Evolutionary conservation across 1,140 invertebrate species (phyloP).

Genomic region (Panagrolaimus sp.): DNA sequence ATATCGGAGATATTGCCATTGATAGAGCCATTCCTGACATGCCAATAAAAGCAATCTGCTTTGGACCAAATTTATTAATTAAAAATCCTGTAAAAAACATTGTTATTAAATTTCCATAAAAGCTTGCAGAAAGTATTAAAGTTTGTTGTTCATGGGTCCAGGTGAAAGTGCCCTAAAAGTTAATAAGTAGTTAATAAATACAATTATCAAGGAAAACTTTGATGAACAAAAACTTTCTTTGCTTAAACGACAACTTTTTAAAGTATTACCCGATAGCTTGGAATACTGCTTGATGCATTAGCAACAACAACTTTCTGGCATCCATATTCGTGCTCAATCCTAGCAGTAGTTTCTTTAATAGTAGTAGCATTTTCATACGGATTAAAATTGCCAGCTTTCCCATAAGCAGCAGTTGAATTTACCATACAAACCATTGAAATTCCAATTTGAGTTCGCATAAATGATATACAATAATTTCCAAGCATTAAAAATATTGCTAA

Average conservation of each 20-base stretch:
- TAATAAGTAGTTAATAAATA: neutral
- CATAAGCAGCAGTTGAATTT: neutral
- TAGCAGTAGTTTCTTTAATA: too few species aligned
- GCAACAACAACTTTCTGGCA: too few species aligned
- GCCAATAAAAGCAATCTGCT: neutral
- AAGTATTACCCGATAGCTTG: too few species aligned
- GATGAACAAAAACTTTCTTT: too few species aligned
- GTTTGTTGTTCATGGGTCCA: constrained; percentile 5
- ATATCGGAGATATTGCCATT: neutral
- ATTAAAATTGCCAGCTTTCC: neutral
- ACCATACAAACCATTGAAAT: constrained; percentile 15
- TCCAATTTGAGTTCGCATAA: neutral
- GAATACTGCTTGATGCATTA: too few species aligned
- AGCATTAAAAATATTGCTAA: too few species aligned
- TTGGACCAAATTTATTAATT: constrained; percentile 5
- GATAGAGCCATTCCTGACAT: too few species aligned
- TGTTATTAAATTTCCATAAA: constrained; percentile 4
- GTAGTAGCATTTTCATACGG: too few species aligned
- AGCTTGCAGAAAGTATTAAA: neutral
- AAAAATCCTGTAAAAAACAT: constrained; percentile 6
- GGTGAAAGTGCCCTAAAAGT: neutral
- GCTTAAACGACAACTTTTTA: too few species aligned
- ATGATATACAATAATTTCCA: neutral
- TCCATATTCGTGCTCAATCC: too few species aligned
- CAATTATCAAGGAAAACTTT: neutral